Conservation (phyloP, 2,888 invertebrate genomes). For the Willowsia nigromaculata region DNA sequence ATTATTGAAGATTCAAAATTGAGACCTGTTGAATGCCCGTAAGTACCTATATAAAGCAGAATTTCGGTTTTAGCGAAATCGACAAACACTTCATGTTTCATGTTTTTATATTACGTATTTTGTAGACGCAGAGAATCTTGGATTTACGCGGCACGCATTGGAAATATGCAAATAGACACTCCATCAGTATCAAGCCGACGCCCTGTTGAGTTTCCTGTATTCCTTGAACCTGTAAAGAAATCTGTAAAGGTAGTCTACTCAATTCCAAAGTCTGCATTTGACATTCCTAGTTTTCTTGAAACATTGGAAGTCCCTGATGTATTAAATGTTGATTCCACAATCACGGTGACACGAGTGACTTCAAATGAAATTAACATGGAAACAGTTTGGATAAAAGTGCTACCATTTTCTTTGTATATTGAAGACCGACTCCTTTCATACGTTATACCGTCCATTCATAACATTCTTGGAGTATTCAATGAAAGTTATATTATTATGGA, state of each 20-base stretch:
- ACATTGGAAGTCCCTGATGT: background rate
- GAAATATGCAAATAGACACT: conserved; percentile 77
- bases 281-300: conserved; percentile 34
- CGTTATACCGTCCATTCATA: conserved; percentile 67
- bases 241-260: background rate
- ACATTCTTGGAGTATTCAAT: conserved; percentile 61
- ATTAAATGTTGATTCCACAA: conserved; percentile 45
- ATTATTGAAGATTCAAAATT: conserved; percentile 54
- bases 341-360: conserved; percentile 46
- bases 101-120: no score
- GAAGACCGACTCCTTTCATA: conserved; percentile 74
- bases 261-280: conserved; percentile 19
- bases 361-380: conserved; percentile 56
- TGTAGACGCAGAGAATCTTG: conserved; percentile 68
- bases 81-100: no score
- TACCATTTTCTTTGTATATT: conserved; percentile 69
- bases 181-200: conserved; percentile 36
- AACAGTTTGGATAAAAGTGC: conserved; percentile 49
- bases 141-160: conserved; percentile 63
- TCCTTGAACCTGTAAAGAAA: conserved; percentile 27
- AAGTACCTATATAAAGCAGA: no score
- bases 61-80: no score
- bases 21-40: conserved; percentile 60
- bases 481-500: conserved; percentile 47
- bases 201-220: conserved; percentile 35